phyloP scores from a whole-genome alignment of 2,113 vertebrate genomes.

The Dromiciops gliroides region DNA sequence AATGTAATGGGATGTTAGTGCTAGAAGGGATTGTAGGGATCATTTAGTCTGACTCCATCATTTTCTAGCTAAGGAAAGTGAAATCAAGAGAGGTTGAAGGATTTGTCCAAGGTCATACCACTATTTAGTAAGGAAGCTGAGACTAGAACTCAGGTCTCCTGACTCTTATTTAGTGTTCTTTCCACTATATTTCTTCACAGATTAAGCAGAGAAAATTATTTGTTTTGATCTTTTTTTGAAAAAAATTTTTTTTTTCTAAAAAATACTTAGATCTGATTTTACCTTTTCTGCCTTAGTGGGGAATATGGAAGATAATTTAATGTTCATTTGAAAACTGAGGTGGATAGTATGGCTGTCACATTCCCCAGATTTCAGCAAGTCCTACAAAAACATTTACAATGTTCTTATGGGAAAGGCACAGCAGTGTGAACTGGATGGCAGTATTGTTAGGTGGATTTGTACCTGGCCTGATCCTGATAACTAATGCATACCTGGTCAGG shows the following conservation, averaged over 20 bases:
- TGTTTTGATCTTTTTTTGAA: background rate
- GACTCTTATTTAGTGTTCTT: background rate
- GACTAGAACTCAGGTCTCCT: background rate
- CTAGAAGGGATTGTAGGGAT: background rate
- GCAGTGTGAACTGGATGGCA: background rate
- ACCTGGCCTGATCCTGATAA: background rate
- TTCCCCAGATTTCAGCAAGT: background rate
- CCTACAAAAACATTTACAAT: background rate
- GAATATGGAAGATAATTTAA: background rate
- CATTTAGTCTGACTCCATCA: background rate
- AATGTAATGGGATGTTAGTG: background rate
- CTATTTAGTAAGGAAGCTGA: background rate
- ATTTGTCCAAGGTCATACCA: background rate
- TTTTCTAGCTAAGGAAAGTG: background rate
- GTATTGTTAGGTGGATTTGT: background rate
- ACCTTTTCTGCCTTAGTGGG: background rate
- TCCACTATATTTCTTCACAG: background rate
- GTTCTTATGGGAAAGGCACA: background rate
- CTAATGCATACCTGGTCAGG: too few species aligned
- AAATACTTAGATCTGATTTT: background rate
- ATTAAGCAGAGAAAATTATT: background rate
- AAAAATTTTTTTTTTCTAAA: background rate
- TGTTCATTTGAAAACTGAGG: background rate
- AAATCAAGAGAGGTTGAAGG: background rate
- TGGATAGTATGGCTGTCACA: background rate